These are phyloP conservation scores for Subacronicta megacephala DNA, from an alignment of 2,888 invertebrate species.

Conservation along the genomic window DNA sequence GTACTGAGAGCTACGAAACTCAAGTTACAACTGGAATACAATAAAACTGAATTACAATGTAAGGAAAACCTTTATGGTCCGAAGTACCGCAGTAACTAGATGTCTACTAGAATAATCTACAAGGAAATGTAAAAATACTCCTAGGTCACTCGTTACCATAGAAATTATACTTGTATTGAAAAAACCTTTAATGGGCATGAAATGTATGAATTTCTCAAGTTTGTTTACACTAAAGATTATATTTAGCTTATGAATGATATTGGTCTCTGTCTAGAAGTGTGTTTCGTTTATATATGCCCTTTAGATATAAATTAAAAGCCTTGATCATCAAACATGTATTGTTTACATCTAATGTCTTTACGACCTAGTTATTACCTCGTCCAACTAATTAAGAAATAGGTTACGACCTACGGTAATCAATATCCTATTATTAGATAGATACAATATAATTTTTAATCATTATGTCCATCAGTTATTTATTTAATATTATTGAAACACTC, in stretches of 20 bases:
- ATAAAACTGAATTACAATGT: slow-evolving; percentile 33
- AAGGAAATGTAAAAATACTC: slow-evolving; percentile 25
- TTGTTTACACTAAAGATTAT: slow-evolving; percentile 4
- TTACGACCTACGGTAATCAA: not conserved
- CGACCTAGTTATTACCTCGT: slow-evolving; percentile 28
- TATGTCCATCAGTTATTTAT: not conserved
- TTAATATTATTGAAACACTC: too few species aligned
- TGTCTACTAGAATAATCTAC: slow-evolving; percentile 18
- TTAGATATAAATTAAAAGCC: slow-evolving; percentile 38
- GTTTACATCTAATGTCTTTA: slow-evolving; percentile 8
- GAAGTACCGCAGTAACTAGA: not conserved
- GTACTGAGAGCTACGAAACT: slow-evolving; percentile 38
- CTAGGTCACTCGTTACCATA: not conserved
- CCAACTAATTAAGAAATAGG: slow-evolving; percentile 15
- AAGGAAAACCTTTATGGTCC: slow-evolving; percentile 49
- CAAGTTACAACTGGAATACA: slow-evolving; percentile 38
- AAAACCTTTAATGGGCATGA: too few species aligned
- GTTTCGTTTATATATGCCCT: slow-evolving; percentile 22
- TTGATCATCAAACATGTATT: slow-evolving; percentile 19
- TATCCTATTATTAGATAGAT: not conserved
- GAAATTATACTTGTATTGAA: not conserved
- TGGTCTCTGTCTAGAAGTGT: not conserved
- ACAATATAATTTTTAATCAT: not conserved
- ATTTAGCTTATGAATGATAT: not conserved
- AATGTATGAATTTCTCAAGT: slow-evolving; percentile 11